Base-by-base conservation (phyloP, 2,797 vertebrate genomes). In the Macroramphosus scolopax region DNA sequence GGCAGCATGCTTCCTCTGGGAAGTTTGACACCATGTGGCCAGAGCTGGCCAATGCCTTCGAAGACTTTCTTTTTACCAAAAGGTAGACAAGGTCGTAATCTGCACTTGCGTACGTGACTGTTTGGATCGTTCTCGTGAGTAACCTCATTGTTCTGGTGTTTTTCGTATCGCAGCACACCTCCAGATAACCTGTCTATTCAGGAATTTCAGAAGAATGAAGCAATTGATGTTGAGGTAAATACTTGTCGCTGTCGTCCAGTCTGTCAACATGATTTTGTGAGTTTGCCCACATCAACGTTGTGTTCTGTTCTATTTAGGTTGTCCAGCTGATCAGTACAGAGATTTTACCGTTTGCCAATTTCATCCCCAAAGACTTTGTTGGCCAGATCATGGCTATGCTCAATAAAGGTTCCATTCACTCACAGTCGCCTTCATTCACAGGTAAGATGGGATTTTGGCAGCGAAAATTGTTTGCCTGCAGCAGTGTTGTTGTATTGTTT, bases 301-400 rank as follows among this genome's bases (percentile, higher is more conserved):
- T 68, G 12, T 45, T 8, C 7, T 51, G 7, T 59, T 57, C 33
- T 0, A 53, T 64, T 46, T 65, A 99, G 97, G 97, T 98, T 64
- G 96, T 99, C 32, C 95, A 97, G 65, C 89, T 99, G 66, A 98
- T 99, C 87, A 98, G 97, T 87, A 93, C 92, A 56, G 97, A 99
- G 84, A 95, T 99, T 86, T 83, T 99, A 68, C 96, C 97, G 0
- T 98, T 95, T 56, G 97, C 97, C 85, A 98, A 96, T 86, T 98
- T 99, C 85, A 98, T 99, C 88, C 97, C 97, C 74, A 98, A 97
- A 92, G 96, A 98, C 72, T 99, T 99, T 86, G 97, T 99, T 48
- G 92, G 93, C 48, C 95, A 97, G 63, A 97, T 98, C 76, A 98
- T 99, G 97, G 87, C 93, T n/a, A 98, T 99, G 97, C 93, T 99